These are phyloP conservation scores for Anisognathus igniventris DNA, from an alignment of 2,797 vertebrate genomes.

Conservation along the genomic window DNA sequence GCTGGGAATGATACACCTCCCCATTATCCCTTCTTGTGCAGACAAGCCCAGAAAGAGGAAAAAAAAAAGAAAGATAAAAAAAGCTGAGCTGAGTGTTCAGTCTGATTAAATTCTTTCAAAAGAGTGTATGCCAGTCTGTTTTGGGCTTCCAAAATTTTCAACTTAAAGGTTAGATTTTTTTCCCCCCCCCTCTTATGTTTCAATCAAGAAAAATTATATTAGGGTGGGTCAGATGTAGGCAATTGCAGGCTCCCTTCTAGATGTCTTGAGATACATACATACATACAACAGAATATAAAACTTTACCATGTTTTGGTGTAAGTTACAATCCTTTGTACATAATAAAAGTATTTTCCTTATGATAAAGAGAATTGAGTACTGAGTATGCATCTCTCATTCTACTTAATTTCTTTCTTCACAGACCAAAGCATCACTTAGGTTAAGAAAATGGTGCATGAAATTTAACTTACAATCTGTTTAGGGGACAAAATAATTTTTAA, in stretches of 20 bases:
- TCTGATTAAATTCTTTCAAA: not conserved
- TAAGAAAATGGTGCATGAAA: not conserved
- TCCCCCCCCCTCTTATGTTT: not conserved
- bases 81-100: not conserved
- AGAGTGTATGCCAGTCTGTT: not conserved
- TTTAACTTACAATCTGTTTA: not conserved
- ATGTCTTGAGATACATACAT: not conserved
- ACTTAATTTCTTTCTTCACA: not conserved
- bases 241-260: not conserved
- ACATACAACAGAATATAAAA: not conserved
- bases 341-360: not conserved
- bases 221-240: not conserved
- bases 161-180: not conserved
- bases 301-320: not conserved
- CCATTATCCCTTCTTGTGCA: conserved; percentile 14
- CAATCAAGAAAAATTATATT: not conserved
- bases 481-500: not conserved
- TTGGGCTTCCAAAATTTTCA: not conserved
- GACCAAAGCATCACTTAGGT: not conserved
- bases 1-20: not conserved
- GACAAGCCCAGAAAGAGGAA: not conserved
- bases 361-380: not conserved
- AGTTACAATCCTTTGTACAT: not conserved
- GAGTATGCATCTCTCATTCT: not conserved
- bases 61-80: not conserved